Percentiles rank a stretch among this genome's conserved stretches.
phyloP scores from a whole-genome alignment of 2,797 vertebrate species.

The Prionace glauca region DNA sequence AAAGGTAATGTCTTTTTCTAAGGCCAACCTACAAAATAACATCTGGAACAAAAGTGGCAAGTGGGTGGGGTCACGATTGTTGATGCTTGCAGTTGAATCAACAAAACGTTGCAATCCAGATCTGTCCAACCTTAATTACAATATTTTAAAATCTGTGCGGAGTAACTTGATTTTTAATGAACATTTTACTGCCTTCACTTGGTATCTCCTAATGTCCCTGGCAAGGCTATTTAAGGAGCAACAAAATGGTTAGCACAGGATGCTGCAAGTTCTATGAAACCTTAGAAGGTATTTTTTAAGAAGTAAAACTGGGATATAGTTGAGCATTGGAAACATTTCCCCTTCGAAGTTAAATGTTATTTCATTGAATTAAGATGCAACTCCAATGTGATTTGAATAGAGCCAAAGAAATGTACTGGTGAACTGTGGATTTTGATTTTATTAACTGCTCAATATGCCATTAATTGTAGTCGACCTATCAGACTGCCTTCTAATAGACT shows the following conservation, averaged over 20 bases:
- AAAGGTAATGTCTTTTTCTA: neutral
- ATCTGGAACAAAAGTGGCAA: no score
- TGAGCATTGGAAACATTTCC: neutral
- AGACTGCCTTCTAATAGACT: neutral
- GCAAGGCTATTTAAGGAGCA: neutral
- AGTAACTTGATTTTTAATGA: neutral
- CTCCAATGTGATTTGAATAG: neutral
- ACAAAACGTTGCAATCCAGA: neutral
- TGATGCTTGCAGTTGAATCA: no score
- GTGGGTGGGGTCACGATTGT: no score
- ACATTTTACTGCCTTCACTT: neutral
- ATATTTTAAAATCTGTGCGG: neutral
- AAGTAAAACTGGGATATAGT: neutral
- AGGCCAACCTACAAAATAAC: no score
- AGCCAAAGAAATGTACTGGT: neutral
- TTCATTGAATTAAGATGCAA: neutral
- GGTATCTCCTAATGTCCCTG: neutral
- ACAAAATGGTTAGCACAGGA: neutral
- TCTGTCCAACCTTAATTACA: neutral
- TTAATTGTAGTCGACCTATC: neutral
- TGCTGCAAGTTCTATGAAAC: neutral
- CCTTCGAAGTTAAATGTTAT: neutral
- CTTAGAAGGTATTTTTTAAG: neutral
- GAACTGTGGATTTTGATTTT: neutral
- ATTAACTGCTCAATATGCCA: neutral